These are phyloP conservation scores for Buphagus erythrorhynchus DNA, from an alignment of 2,797 vertebrate species.

Conservation along the genomic window DNA sequence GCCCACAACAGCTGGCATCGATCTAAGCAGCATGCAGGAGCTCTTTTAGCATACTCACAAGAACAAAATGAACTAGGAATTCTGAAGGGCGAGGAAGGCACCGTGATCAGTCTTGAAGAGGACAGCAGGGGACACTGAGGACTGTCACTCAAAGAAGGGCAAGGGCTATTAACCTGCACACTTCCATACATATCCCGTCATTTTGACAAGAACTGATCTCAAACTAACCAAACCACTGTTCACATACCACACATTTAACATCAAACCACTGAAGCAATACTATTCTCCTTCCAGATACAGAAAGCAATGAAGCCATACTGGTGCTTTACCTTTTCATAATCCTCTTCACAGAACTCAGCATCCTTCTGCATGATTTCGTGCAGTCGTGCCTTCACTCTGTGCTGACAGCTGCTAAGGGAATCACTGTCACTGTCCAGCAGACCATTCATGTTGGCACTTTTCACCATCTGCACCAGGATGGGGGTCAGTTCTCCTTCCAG, in stretches of 20 bases:
- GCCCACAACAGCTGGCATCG: neutral
- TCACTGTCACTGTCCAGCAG: conserved; percentile 96
- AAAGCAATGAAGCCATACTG: neutral
- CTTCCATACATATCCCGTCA: neutral
- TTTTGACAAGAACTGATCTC: neutral
- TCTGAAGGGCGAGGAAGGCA: neutral
- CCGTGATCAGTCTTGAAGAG: neutral
- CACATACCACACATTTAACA: neutral
- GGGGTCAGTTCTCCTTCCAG: conserved; percentile 97
- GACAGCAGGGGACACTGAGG: neutral
- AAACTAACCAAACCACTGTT: neutral
- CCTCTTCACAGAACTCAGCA: conserved; percentile 86
- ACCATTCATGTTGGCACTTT: conserved; percentile 99
- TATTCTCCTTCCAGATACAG: neutral
- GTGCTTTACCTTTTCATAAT: conserved; percentile 87
- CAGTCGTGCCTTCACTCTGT: conserved; percentile 92
- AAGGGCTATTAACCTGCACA: neutral
- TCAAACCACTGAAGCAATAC: neutral
- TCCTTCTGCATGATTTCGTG: conserved; percentile 97
- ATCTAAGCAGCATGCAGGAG: neutral
- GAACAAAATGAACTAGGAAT: neutral
- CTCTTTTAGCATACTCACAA: neutral
- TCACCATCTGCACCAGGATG: conserved; percentile 99
- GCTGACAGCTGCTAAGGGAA: conserved; percentile 94
- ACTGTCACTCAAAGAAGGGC: neutral